Base-by-base conservation (phyloP, 2,113 vertebrate genomes). In the Elephantulus edwardii region DNA sequence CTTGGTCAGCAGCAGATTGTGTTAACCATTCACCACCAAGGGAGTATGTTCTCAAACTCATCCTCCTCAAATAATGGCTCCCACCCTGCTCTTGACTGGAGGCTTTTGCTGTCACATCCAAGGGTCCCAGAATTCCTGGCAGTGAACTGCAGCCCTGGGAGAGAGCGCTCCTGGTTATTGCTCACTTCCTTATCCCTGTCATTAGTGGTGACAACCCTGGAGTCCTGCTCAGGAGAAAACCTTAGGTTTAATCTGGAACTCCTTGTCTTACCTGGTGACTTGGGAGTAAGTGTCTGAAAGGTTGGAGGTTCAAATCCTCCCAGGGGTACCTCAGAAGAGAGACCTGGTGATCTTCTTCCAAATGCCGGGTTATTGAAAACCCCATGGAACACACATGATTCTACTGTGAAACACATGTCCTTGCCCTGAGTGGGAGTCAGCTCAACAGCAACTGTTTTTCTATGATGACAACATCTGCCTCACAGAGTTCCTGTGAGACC, bases 381-480 rank as follows among this genome's bases (percentile, higher is more conserved):
- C 28, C 58, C 26, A 8, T 26, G 22, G 20, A 24, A 5, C 54
- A 24, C 54, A 56, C n/a, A n/a, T n/a, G n/a, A 5, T 58, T 26
- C 56, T 58, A 58, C 22, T 26, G 22, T 62, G 28, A 14, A 3
- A 33, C 58, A 33, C 11, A 33, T 33, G 30, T 26, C 11, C 10
- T 33, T 33, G 30, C 58, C 58, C 30, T 10, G 58, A 13, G 58
- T 62, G 11, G 58, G 24, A 62, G 28, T 33, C 3, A 5, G 33
- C 58, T 62, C 6, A 1, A 14, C 11, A 13, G 10, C 58, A 30
- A 62, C 58, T 62, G 58, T 30, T 33, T 62, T 33, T 62, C 58
- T 62, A 30, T 14, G 58, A 11, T 35, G 24, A 16, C 3, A 1
- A 7, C 0, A 0, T 24, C 30, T 46, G 71, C 56, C 40, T 0